These are phyloP conservation scores for Ceratina australensis DNA, from an alignment of 1,140 invertebrate genomes.

Conservation along the genomic window DNA sequence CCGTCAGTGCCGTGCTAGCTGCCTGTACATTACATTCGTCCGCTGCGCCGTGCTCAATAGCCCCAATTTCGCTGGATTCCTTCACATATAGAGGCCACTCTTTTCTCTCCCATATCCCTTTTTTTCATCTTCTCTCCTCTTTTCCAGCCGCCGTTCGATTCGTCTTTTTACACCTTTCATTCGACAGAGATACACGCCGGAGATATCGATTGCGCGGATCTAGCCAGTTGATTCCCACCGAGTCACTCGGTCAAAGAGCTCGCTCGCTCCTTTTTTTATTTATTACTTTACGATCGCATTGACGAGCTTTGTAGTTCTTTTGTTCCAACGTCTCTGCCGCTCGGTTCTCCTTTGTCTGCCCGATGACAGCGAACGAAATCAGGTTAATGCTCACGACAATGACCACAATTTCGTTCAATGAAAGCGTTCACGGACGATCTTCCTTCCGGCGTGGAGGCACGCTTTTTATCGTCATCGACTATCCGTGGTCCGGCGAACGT, in stretches of 20 bases:
- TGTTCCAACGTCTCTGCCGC: neutral
- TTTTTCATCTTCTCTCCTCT: neutral
- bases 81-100: constrained; percentile 28
- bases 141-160: neutral
- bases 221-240: constrained; percentile 27
- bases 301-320: constrained; percentile 12
- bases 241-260: constrained; percentile 32
- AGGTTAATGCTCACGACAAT: constrained; percentile 52
- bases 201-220: constrained; percentile 42
- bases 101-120: neutral
- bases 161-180: neutral
- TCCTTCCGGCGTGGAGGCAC: constrained; percentile 7
- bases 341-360: neutral
- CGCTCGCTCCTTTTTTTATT: constrained; percentile 26
- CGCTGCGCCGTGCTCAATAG: constrained; percentile 47
- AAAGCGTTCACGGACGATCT: constrained; percentile 34
- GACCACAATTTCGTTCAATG: constrained; percentile 39
- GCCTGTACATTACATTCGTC: constrained; percentile 57
- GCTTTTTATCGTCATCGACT: constrained; percentile 28
- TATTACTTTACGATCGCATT: constrained; percentile 6
- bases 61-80: constrained; percentile 54
- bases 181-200: constrained; percentile 14
- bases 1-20: constrained; percentile 38
- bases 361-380: constrained; percentile 31
- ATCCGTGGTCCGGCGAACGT: neutral